Evolutionary conservation across 2,888 invertebrate genomes (phyloP).

Genomic region (Petrolisthes manimaculis): DNA sequence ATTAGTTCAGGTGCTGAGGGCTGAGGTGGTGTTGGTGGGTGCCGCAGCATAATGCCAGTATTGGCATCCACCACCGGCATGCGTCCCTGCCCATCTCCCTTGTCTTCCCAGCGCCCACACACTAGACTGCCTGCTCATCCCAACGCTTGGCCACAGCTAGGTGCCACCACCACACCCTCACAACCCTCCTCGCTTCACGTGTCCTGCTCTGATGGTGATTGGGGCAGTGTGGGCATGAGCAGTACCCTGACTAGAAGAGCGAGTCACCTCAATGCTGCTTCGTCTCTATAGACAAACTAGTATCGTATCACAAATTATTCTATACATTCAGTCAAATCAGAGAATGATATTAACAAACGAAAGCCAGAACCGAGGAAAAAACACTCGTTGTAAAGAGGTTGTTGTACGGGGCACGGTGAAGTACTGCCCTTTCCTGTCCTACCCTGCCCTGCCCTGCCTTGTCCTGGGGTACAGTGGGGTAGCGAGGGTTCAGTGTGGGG

Average conservation of each 20-base stretch:
- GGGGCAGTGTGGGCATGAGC: no score
- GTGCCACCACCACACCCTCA: conserved; percentile 46
- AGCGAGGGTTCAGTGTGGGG: conserved; percentile 45
- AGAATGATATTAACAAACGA: conserved; percentile 17
- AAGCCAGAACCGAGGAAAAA: not conserved
- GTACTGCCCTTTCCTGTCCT: not conserved
- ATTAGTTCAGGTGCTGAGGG: not conserved
- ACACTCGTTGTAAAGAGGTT: not conserved
- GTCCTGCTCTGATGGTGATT: no score
- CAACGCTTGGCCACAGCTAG: conserved; percentile 54
- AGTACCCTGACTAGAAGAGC: conserved; percentile 50
- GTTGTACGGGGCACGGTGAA: not conserved
- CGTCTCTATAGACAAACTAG: conserved; percentile 41
- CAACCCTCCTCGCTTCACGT: conserved; percentile 33
- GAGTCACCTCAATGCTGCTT: conserved; percentile 32
- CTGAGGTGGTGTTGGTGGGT: conserved; percentile 45
- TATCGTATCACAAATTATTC: conserved; percentile 59
- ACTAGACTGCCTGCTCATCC: conserved; percentile 63
- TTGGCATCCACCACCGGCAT: conserved; percentile 66
- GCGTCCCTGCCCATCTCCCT: conserved; percentile 47
- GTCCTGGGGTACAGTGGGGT: not conserved
- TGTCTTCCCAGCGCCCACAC: conserved; percentile 49
- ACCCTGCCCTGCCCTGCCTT: not conserved
- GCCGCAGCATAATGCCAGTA: conserved; percentile 57
- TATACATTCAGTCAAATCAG: conserved; percentile 31